These are phyloP conservation scores for Sus scrofa DNA, from an alignment of 2,113 vertebrate genomes.

Conservation along the genomic window T2T-Sscrofa CM000830.6:89438501-89439000, in stretches of 20 bases:
- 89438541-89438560: background rate
- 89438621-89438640: background rate
- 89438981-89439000: background rate
- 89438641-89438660: background rate
- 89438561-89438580: background rate
- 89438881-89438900: background rate
- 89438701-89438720: no score
- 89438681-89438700: no score
- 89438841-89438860: background rate
- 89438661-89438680: conserved; percentile 18
- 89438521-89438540: background rate
- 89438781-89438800: background rate
- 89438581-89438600: background rate
- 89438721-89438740: no score
- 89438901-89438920: conserved; percentile 37
- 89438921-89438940: background rate
- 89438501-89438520: background rate
- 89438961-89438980: background rate
- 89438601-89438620: background rate
- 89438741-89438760: background rate
- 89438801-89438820: background rate
- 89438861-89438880: background rate
- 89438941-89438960: background rate
- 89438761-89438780: background rate
- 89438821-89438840: background rate